These are phyloP conservation scores for Otus sunia DNA, from an alignment of 2,113 vertebrate species.

Conservation along the genomic window DNA sequence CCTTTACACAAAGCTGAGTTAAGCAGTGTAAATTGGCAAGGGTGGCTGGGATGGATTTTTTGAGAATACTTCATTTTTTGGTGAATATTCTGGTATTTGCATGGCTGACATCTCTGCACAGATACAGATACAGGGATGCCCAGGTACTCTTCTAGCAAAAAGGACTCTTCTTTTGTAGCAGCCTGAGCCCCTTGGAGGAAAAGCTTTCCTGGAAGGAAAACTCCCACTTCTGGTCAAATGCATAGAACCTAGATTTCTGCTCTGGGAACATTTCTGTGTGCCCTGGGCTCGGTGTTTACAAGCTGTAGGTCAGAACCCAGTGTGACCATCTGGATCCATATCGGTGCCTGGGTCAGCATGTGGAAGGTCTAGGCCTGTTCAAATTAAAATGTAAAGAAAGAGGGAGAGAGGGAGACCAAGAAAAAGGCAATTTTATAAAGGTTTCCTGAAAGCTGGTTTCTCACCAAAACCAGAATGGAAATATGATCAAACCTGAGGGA, in stretches of 20 bases:
- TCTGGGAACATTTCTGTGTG: background rate
- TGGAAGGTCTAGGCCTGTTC: background rate
- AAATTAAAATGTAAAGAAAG: background rate
- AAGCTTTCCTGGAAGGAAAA: background rate
- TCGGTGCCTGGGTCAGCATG: rapidly evolving
- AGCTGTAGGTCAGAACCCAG: background rate
- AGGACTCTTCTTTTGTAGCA: background rate
- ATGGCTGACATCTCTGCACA: background rate
- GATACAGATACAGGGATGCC: rapidly evolving
- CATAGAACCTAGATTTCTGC: background rate
- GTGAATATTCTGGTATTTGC: background rate
- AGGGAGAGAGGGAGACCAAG: background rate
- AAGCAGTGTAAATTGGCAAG: background rate
- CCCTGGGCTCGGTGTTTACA: rapidly evolving
- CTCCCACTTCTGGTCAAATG: background rate
- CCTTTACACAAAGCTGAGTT: background rate
- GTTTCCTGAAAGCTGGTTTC: background rate
- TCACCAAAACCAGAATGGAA: background rate
- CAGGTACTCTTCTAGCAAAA: background rate
- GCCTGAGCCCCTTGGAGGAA: background rate
- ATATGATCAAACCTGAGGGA: background rate
- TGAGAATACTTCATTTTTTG: background rate
- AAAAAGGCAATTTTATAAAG: background rate
- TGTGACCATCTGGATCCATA: background rate
- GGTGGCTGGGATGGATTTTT: background rate